These are phyloP conservation scores for Ephialtes manifestator DNA, from an alignment of 2,888 invertebrate genomes.

Conservation along the genomic window DNA sequence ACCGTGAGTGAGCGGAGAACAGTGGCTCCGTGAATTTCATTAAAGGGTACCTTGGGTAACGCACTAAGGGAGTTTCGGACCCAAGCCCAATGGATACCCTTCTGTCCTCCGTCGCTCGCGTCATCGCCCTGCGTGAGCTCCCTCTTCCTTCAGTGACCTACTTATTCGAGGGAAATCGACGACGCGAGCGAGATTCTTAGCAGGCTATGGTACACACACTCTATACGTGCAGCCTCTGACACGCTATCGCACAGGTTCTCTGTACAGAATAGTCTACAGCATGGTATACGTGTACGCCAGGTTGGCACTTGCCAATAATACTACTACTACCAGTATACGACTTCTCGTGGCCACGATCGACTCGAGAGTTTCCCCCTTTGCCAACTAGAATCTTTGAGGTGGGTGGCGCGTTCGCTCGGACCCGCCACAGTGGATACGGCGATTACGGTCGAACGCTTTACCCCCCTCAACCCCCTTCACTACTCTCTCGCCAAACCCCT, in stretches of 20 bases:
- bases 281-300: background rate
- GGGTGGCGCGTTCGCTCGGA: slow-evolving; percentile 39
- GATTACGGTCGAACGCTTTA: slow-evolving; percentile 61
- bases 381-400: slow-evolving; percentile 61
- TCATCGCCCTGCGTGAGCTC: slow-evolving; percentile 26
- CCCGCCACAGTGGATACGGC: slow-evolving; percentile 53
- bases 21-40: slow-evolving; percentile 76
- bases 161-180: slow-evolving; percentile 41
- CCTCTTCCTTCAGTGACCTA: slow-evolving; percentile 55
- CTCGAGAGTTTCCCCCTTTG: slow-evolving; percentile 33
- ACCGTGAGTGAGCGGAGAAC: slow-evolving; percentile 61
- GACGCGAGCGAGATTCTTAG: slow-evolving; percentile 49
- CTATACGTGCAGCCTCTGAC: slow-evolving; percentile 4
- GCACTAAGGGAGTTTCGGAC: slow-evolving; percentile 65
- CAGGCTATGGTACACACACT: slow-evolving; percentile 32
- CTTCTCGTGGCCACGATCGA: slow-evolving; percentile 40
- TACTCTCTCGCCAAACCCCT: slow-evolving; percentile 18
- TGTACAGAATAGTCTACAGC: background rate
- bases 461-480: background rate
- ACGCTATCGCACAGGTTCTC: slow-evolving; percentile 8
- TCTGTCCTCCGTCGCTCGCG: background rate
- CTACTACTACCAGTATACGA: background rate
- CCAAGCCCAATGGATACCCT: slow-evolving; percentile 29
- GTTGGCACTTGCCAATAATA: slow-evolving; percentile 16
- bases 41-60: slow-evolving; percentile 70